Percentiles rank a stretch among this genome's conserved stretches.
These are phyloP conservation scores for Bombus turneri DNA, from an alignment of 1,140 invertebrate genomes.

Conservation along the genomic window DNA sequence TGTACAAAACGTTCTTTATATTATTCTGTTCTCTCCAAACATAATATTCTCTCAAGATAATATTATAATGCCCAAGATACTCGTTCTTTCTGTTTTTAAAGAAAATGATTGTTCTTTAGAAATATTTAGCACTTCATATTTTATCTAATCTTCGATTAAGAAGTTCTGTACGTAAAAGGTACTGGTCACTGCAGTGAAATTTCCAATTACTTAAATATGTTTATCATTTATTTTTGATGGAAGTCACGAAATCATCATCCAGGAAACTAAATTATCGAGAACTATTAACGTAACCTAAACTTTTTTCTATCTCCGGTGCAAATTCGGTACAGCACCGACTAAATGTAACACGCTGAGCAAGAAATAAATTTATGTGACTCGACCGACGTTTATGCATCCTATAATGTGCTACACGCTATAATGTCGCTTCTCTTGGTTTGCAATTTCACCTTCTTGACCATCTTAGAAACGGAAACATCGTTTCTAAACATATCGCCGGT, in stretches of 20 bases:
- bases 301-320: neutral
- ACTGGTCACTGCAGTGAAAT: neutral
- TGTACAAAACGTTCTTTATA: too few relatives aligned
- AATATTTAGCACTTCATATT: too few relatives aligned
- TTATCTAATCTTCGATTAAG: too few relatives aligned
- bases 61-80: too few relatives aligned
- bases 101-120: too few relatives aligned
- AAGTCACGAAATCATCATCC: too few relatives aligned
- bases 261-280: too few relatives aligned
- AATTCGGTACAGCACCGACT: neutral
- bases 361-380: slow-evolving; percentile 16
- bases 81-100: too few relatives aligned
- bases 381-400: slow-evolving; percentile 4
- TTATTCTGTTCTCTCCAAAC: too few relatives aligned
- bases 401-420: slow-evolving; percentile 10
- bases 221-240: neutral
- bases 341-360: neutral
- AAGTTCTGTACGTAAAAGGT: too few relatives aligned
- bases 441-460: slow-evolving; percentile 2
- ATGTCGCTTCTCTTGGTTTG: neutral
- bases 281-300: too few relatives aligned
- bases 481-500: neutral
- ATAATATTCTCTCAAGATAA: too few relatives aligned
- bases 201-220: neutral
- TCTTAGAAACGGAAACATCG: neutral